phyloP scores from a whole-genome alignment of 2,888 invertebrate genomes.

The Fabriciana adippe region DNA sequence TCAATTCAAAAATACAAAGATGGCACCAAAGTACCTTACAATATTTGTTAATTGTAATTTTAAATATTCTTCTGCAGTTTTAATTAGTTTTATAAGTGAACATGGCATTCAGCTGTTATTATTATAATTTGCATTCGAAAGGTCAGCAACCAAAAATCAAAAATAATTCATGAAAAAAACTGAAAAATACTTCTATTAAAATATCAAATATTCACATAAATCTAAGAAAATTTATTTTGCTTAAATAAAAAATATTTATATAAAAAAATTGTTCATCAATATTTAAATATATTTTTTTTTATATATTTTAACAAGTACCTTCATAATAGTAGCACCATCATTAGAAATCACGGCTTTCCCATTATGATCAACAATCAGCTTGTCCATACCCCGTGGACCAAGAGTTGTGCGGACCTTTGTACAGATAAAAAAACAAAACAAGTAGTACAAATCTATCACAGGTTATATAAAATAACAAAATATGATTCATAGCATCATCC shows the following conservation, averaged over 20 bases:
- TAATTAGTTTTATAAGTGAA: no score
- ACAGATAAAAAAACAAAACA: neutral
- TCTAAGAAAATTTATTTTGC: neutral
- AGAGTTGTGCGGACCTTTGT: constrained; percentile 92
- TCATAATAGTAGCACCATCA: constrained; percentile 99
- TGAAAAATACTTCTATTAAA: neutral
- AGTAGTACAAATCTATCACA: neutral
- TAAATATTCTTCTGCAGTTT: no score
- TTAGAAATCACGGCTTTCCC: constrained; percentile 99
- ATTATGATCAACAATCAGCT: constrained; percentile 94
- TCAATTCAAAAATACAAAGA: no score
- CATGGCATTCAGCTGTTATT: no score
- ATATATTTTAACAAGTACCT: constrained; percentile 62
- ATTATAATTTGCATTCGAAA: no score
- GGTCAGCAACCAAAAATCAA: no score
- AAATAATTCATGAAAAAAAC: no score
- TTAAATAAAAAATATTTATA: no score
- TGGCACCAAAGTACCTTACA: no score
- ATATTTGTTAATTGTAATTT: no score
- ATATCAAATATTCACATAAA: neutral
- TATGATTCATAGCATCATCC: constrained; percentile 1
- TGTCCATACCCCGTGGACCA: constrained; percentile 99
- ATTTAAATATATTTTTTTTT: neutral
- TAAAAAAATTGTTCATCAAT: neutral
- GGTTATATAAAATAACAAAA: neutral